Base-by-base conservation (phyloP, 2,113 vertebrate genomes). In the Lampris incognitus region DNA sequence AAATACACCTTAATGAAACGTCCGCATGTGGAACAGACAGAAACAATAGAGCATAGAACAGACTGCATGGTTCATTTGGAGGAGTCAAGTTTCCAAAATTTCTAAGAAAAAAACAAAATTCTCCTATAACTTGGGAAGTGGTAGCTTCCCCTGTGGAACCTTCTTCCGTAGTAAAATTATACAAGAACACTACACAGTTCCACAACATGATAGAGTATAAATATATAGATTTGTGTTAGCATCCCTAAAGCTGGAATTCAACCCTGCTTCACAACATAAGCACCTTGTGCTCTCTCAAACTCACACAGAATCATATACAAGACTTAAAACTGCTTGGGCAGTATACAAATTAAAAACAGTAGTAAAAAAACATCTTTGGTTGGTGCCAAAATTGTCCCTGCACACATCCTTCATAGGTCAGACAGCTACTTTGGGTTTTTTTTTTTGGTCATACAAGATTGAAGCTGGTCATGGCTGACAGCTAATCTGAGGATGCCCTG, bases 281-380 rank as follows among this genome's bases (percentile, higher is more conserved):
- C 87, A 79, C 46, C 57, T 2, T 10, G 54, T 36, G 3, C 42
- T 24, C 57, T 81, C 62, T 63, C 59, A 69, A 72, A 78, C 37
- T 50, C 57, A 62, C 68, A 72, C 5, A 64, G 40, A 40, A 72
- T 69, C 58, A 55, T 61, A 41, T 24, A 52, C 40, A 59, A 57
- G 67, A 72, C 39, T 67, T n/a, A 59, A 13, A 81, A 66, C 37
- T 44, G 9, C 50, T 56, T 36, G 0, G 36, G 79, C 44, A 24
- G 24, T 24, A 72, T 72, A 69, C 9, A 71, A 9, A 5, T 66
- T 57, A 42, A 68, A 74, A 72, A 41, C 8, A 62, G 6, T n/a
- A 55, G 51, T 41, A 68, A 24, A 81, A 78, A 68, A 24, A 81
- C 76, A 79, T 88, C 74, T 89, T 90, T 91, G 87, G 88, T 83